These are phyloP conservation scores for Ephydatia muelleri DNA, from an alignment of 37 sponge, comb jelly and placozoan species.

Conservation along the genomic window DNA sequence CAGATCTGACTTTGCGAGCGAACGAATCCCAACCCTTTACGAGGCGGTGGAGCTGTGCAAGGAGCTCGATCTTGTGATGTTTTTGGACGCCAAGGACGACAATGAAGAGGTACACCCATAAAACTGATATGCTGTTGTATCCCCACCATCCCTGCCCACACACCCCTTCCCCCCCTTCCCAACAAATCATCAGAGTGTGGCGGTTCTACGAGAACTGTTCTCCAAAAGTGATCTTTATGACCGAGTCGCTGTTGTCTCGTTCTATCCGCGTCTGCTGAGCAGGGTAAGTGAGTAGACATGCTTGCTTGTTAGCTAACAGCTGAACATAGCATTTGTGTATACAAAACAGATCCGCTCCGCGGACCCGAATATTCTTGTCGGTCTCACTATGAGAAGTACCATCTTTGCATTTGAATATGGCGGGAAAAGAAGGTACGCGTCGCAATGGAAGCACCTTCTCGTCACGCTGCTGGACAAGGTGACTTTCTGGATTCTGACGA, in stretches of 20 bases:
- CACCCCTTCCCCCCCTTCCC: too few species aligned
- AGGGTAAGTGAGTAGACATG: conserved; percentile 20
- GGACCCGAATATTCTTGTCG: conserved; percentile 4
- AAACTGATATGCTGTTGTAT: too few species aligned
- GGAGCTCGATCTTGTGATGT: conserved; percentile 40
- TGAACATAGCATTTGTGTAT: background rate
- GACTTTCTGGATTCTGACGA: background rate
- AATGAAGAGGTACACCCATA: background rate
- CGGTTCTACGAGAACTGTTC: conserved; percentile 30
- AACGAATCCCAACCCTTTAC: conserved; percentile 40
- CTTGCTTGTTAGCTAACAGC: too few species aligned
- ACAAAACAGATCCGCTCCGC: conserved; percentile 7
- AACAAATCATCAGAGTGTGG: conserved; percentile 15
- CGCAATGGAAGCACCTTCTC: conserved; percentile 14
- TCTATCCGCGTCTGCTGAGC: conserved; percentile 46
- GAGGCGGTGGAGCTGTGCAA: conserved; percentile 50
- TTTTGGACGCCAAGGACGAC: conserved; percentile 52
- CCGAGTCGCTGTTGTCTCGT: conserved; percentile 43
- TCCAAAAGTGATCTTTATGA: conserved; percentile 15
- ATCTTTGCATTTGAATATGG: background rate
- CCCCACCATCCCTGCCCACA: too few species aligned
- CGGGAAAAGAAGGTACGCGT: background rate
- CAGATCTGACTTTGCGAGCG: conserved; percentile 37
- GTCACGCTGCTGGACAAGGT: background rate
- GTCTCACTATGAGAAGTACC: background rate